phyloP scores from a whole-genome alignment of 2,113 vertebrate species.

The Hydrolagus affinis region DNA sequence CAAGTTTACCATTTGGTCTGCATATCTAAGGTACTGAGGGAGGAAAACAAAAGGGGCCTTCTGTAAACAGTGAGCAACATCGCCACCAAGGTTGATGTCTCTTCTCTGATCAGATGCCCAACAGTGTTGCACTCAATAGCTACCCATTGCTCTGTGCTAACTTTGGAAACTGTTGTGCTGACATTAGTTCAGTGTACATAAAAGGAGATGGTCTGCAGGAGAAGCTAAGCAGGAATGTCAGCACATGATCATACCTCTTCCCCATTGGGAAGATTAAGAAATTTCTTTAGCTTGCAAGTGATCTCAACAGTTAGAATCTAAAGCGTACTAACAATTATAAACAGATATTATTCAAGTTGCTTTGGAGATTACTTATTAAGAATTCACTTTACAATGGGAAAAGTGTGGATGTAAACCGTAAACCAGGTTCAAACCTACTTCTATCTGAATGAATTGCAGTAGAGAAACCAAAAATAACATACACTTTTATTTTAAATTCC shows the following conservation, averaged over 20 bases:
- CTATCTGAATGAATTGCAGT: neutral
- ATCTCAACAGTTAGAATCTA: neutral
- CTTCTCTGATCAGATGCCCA: constrained; percentile 7
- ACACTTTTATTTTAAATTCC: neutral
- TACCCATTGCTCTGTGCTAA: constrained; percentile 23
- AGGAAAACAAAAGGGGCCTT: neutral
- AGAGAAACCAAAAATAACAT: constrained; percentile 1
- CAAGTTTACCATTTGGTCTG: neutral
- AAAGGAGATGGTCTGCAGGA: constrained; percentile 28
- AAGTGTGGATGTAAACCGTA: neutral
- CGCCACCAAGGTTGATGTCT: neutral
- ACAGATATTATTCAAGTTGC: neutral
- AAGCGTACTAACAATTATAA: neutral
- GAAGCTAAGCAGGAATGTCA: constrained; percentile 16
- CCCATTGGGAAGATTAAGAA: constrained; percentile 2
- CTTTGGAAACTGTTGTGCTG: constrained; percentile 32
- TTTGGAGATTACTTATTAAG: neutral
- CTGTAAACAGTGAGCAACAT: too few relatives aligned
- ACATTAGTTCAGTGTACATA: constrained; percentile 33
- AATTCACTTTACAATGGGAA: neutral
- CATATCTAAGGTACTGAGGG: neutral
- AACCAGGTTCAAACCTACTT: neutral
- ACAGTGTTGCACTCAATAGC: neutral
- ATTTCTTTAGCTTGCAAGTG: neutral
- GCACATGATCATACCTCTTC: constrained; percentile 19